Evolutionary conservation across 2,797 vertebrate genomes (phyloP), one percentile per base, ranked within the genome.

Genomic region (Sebastes steindachneri): DNA sequence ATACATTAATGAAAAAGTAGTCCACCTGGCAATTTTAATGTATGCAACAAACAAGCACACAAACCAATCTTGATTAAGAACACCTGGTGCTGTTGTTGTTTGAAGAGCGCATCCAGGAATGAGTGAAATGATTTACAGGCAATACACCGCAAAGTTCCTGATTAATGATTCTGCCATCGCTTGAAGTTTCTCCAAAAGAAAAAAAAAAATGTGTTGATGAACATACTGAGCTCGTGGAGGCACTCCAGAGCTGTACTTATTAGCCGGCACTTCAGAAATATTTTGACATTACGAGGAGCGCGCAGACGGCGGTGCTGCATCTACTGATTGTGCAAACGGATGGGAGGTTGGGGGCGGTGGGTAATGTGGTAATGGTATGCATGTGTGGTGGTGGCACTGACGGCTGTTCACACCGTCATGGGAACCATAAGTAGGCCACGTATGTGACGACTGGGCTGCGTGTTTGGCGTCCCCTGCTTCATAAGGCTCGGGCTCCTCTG

Each of bases 401-500:
- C 55, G 15, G 51, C 68, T 74, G 71, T 86, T 88, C 80, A 81
- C 84, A 86, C 84, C 51, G 75, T 80, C 85, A 81, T 75, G 78
- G 81, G 76, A 88, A 85, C 88, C 85, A 89, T 89, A 89, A 92
- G 72, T 81, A 77, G 84, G 87, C 77, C 88, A 75, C 28, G 60
- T 79, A 80, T 89, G 89, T 88, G 88, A 82, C 67, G 67, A 80
- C 82, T 63, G 74, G 66, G 73, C 66, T 60, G 79, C 15, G 10
- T 76, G 72, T 82, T 85, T 68, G 71, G 86, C 63, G 86, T 87
- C 73, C 83, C 82, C 57, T 31, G 59, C 64, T 89, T 85, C 88
- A 83, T 80, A 67, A 85, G 78, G 82, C 95, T 88, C 84, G 72
- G 93, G 95, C 93, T 95, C 92, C 92, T 93, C 92, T 92, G 95